phyloP scores from a whole-genome alignment of 2,797 vertebrate species.

The Pangasius krempfi region DNA sequence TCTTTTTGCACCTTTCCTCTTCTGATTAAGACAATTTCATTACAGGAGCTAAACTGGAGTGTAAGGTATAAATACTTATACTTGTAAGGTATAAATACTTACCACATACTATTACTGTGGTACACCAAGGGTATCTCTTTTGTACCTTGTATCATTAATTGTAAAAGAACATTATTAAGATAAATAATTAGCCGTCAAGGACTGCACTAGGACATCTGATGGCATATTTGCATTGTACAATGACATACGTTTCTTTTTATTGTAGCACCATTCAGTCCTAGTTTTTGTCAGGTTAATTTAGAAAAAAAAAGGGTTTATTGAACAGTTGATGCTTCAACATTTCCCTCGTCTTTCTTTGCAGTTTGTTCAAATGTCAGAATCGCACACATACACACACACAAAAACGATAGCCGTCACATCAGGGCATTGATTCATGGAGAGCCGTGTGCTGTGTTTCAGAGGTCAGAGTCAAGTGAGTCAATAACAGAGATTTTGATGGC shows the following conservation, averaged over 20 bases:
- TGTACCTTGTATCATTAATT: neutral
- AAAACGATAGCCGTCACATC: constrained; percentile 22
- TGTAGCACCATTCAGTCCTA: neutral
- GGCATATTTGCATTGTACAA: neutral
- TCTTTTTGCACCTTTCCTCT: neutral
- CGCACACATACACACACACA: constrained; percentile 55
- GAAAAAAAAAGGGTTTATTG: constrained; percentile 8
- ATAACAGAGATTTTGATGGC: constrained; percentile 38
- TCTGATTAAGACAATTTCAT: neutral
- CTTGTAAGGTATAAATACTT: neutral
- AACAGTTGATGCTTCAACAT: constrained; percentile 19
- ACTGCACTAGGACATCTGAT: neutral
- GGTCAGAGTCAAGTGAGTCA: constrained; percentile 46
- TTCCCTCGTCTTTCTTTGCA: constrained; percentile 1
- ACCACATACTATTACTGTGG: neutral
- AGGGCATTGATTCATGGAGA: constrained; percentile 39
- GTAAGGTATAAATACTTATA: neutral
- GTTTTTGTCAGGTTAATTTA: neutral
- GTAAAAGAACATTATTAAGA: neutral
- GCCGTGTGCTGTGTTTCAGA: constrained; percentile 36
- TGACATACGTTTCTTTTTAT: neutral
- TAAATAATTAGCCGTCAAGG: neutral
- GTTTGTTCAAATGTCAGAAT: constrained; percentile 40
- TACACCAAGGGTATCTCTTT: neutral
- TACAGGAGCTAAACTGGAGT: neutral